Evolutionary conservation across 2,113 vertebrate genomes (phyloP), one percentile per base, ranked within the genome.

Genomic region (Odocoileus virginianus): DNA sequence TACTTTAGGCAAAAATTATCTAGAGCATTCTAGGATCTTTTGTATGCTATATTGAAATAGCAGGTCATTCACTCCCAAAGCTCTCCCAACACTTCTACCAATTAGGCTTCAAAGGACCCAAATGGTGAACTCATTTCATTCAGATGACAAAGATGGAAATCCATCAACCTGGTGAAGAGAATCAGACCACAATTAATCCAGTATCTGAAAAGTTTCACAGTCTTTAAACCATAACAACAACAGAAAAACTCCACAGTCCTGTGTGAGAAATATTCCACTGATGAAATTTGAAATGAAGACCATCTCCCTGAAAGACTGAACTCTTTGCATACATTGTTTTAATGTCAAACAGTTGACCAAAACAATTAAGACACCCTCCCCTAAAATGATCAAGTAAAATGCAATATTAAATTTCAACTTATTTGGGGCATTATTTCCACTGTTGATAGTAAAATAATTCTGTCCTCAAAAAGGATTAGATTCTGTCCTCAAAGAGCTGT

Each of bases 381-480:
- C 1, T 61, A 61, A 6, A 83, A 86, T 83, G 1, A 79, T 23
- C 23, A 30, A 78, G 19, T 23, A 58, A 54, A 94, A 21, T 36
- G 33, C 25, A 88, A 87, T 67, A 36, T 45, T 89, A 64, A 43
- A 36, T 71, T 47, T 57, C 36, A 33, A 27, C n/a, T 95, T 54
- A 71, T 84, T 71, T 30, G 76, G 15, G n/a, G 2, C 12, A 88
- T 85, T 86, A 88, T 87, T 95, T 84, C 16, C 87, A 76, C 50
- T 87, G 76, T 21, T 89, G 16, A 57, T 87, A 94, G 61, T 21
- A 64, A 95, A 94, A 97, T 87, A 61, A 96, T 91, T 94, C 52
- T 57, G 40, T 50, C 13, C 78, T 96, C 67, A 93, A 86, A 82
- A 50, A 14, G 14, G 33, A 86, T 64, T 50, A 50, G 47, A 50